Evolutionary conservation across 92 coral and sea anemone genomes (phyloP).

Genomic region (Blastomussa wellsi): DNA sequence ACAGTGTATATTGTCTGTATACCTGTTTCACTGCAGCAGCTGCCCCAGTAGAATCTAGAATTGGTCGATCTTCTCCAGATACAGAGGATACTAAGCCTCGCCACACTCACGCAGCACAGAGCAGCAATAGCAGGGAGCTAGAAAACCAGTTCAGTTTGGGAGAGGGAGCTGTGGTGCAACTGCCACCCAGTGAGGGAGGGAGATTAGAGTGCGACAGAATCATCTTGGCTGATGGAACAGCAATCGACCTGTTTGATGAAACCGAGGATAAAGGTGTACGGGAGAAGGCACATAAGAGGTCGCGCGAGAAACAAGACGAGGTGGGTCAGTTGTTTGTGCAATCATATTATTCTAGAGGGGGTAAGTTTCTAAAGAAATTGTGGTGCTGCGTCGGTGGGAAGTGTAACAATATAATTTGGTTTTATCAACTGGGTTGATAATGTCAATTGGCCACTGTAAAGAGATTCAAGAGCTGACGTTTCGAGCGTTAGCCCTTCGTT

Average conservation of each 20-base stretch:
- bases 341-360: too few species aligned
- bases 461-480: too few species aligned
- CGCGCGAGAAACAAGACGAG: constrained; percentile 76
- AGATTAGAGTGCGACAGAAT: constrained; percentile 84
- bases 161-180: constrained; percentile 59
- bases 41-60: constrained; percentile 2
- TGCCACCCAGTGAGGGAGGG: constrained; percentile 74
- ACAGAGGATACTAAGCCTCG: constrained; percentile 18
- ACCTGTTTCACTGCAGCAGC: constrained; percentile 10
- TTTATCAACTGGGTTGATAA: too few species aligned
- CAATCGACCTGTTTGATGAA: constrained; percentile 84
- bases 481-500: too few species aligned
- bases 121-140: constrained; percentile 14
- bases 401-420: too few species aligned
- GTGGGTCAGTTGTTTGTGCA: constrained; percentile 9
- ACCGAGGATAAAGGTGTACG: constrained; percentile 62
- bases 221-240: constrained; percentile 96
- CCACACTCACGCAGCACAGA: background rate
- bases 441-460: too few species aligned
- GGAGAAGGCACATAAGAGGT: constrained; percentile 68
- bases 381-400: too few species aligned
- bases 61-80: constrained; percentile 17
- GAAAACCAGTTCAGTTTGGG: constrained; percentile 37
- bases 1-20: too few species aligned
- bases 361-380: too few species aligned